Percentiles rank a stretch among this genome's conserved stretches.
Evolutionary conservation across 2,797 vertebrate species (phyloP).

Genomic region (Arrhamphus sclerolepis): DNA sequence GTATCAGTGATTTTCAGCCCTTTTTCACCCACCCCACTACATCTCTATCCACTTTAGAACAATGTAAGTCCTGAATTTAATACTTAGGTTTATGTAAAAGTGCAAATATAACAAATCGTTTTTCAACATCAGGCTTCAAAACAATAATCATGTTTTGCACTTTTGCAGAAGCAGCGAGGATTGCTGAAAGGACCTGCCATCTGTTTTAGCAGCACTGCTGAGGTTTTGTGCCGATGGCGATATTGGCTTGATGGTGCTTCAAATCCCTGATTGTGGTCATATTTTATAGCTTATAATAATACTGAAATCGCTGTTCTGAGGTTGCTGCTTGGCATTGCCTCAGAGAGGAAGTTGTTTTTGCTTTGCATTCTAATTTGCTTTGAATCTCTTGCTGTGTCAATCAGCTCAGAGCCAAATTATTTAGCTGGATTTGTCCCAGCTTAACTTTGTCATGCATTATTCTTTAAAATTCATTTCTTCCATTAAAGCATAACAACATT

Average conservation of each 20-base stretch:
- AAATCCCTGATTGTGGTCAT: slow-evolving; percentile 11
- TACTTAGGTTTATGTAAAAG: neutral
- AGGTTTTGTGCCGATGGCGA: slow-evolving; percentile 2
- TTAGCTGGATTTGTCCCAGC: slow-evolving; percentile 2
- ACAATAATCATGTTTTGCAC: neutral
- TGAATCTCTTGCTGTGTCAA: neutral
- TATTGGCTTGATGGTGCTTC: slow-evolving; percentile 3
- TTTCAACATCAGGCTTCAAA: neutral
- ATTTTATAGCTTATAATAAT: slow-evolving; percentile 10
- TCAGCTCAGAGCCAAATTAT: neutral
- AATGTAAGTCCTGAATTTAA: neutral
- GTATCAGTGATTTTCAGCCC: too few species aligned
- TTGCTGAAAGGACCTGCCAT: slow-evolving; percentile 3
- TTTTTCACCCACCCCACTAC: neutral
- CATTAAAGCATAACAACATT: neutral
- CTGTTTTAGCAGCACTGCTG: slow-evolving; percentile 5
- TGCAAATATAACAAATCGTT: neutral
- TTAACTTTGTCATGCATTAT: neutral
- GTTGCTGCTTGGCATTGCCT: slow-evolving; percentile 5
- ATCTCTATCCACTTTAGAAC: neutral
- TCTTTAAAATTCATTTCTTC: neutral
- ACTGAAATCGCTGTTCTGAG: neutral
- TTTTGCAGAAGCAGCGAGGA: neutral
- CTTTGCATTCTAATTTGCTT: slow-evolving; percentile 3
- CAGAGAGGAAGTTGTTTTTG: slow-evolving; percentile 6